A percentile compares a stretch with the other conserved stretches of the same genome.
phyloP scores from a whole-genome alignment of 92 coral and sea anemone species.

The Zoanthus gigantus region DNA sequence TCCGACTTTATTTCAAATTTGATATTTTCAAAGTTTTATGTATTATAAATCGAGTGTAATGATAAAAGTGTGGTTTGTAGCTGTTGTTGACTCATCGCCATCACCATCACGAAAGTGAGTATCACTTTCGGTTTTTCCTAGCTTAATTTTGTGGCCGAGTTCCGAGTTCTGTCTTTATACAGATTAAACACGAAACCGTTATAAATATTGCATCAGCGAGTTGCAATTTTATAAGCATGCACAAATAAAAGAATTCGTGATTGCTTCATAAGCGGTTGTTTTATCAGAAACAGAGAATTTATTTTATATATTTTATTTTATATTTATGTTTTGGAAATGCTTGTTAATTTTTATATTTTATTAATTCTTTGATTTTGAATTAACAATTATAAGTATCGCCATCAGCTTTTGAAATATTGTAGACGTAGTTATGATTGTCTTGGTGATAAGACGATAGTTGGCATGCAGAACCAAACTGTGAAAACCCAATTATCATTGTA shows the following conservation, averaged over 20 bases:
- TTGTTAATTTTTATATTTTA: neutral
- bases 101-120: neutral
- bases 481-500: neutral
- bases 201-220: neutral
- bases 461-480: neutral
- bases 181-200: neutral
- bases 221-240: neutral
- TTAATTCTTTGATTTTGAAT: neutral
- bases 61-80: neutral
- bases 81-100: constrained; percentile 10
- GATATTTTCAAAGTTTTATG: neutral
- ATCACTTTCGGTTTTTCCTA: neutral
- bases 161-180: neutral
- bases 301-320: neutral
- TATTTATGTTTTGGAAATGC: neutral
- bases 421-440: neutral
- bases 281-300: neutral
- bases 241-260: neutral
- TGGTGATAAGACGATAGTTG: neutral
- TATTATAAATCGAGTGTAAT: neutral
- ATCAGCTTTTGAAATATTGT: constrained; percentile 7
- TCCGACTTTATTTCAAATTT: neutral
- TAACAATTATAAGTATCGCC: neutral
- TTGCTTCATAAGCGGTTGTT: neutral
- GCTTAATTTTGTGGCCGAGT: neutral